Base-by-base conservation (phyloP, 2,888 invertebrate species). In the Eledone cirrhosa region DNA sequence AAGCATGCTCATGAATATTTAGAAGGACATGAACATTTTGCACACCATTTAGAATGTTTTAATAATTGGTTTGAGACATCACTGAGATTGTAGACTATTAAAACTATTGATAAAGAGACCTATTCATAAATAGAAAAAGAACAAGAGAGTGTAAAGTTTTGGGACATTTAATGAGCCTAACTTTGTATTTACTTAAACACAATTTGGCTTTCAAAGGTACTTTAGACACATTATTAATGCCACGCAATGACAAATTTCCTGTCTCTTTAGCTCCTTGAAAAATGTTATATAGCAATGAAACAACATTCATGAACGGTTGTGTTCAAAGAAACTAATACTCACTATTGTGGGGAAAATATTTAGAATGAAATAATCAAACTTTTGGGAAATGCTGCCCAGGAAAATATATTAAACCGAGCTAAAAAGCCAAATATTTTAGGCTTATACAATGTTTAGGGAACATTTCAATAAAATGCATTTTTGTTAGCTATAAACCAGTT, bases 1-100 rank as follows among this genome's bases (percentile, higher is more conserved):
- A 63, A 63, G 63, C 63, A 63, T 63, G 63, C 63, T 63, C 14
- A 14, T 63, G 63, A 63, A 63, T 63, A 63, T 63, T 63, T 63
- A 8, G 13, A 7, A 63, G 8, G 13, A 63, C 14, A 63, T 27
- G 27, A 14, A 63, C 8, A 63, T 63, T 53, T 7, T 13, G 63
- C 14, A 63, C 27, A 63, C 8, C 7, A 63, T 27, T 16, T 63
- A 16, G 8, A 4, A 63, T 63, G 7, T 63, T 16, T 24, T 63
- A 63, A 63, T 8, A 63, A 5, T 7, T 63, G 14, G 63, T 63
- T 63, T 63, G 27, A 63, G 63, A 63, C 63, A 63, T n/a, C 63
- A 11, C 27, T 11, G 7, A 8, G 8, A 63, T 63, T 63, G 14
- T 16, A 63, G 27, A 63, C 63, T 63, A 63, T 13, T n/a, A 14